phyloP scores from a whole-genome alignment of 2,797 vertebrate genomes.

The Schizopygopsis pylzovi region DNA sequence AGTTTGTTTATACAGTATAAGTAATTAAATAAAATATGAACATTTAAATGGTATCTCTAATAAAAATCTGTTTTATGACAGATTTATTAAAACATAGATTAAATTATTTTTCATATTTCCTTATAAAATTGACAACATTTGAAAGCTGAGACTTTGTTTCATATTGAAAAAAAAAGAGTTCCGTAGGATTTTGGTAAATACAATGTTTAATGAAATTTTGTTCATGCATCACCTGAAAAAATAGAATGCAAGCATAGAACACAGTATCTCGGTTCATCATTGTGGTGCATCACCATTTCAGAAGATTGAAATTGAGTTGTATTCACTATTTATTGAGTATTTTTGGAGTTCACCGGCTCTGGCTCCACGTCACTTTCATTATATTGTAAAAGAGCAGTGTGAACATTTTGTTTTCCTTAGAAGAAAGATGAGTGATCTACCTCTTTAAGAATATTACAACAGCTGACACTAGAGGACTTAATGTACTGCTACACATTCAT shows the following conservation, averaged over 20 bases:
- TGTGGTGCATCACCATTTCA: not conserved
- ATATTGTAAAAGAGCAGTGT: not conserved
- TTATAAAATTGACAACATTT: not conserved
- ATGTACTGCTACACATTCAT: constrained; percentile 14
- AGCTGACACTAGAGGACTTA: not conserved
- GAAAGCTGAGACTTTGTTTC: not conserved
- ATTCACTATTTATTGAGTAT: not conserved
- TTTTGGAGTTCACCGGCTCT: not conserved
- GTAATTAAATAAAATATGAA: not conserved
- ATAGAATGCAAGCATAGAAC: not conserved
- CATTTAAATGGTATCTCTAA: not conserved
- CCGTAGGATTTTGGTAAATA: no score
- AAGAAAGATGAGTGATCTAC: not conserved
- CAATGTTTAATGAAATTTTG: no score
- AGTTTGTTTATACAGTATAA: not conserved
- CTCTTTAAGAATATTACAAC: not conserved
- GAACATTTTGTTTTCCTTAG: not conserved
- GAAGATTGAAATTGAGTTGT: not conserved
- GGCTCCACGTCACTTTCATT: not conserved
- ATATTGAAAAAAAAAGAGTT: no score
- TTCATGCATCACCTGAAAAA: not conserved
- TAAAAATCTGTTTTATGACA: not conserved
- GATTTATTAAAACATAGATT: not conserved
- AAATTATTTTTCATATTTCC: not conserved
- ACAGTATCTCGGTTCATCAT: not conserved